These are phyloP conservation scores for Adoxophyes honmai DNA, from an alignment of 1,140 invertebrate species.

Conservation along the genomic window DNA sequence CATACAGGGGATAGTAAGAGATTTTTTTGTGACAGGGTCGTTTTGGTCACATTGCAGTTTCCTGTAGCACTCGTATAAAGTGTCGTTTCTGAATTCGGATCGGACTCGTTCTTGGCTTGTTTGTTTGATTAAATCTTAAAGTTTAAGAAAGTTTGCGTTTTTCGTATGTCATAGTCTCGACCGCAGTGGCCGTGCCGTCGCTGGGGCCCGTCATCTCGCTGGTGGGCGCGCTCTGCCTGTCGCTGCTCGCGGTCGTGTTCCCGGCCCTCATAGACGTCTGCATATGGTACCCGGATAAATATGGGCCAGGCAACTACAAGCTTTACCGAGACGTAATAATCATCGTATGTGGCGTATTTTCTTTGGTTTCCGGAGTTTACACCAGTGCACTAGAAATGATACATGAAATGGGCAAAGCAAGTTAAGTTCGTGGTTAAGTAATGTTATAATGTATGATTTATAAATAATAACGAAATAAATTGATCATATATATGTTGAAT, in stretches of 20 bases:
- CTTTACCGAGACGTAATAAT: conserved; percentile 78
- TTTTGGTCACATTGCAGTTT: too few relatives aligned
- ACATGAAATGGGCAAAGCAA: background rate
- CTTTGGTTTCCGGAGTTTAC: conserved; percentile 70
- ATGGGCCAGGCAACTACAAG: conserved; percentile 61
- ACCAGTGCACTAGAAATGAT: conserved; percentile 50
- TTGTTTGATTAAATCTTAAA: too few relatives aligned
- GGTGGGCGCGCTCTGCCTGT: conserved; percentile 89
- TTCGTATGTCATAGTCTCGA: conserved; percentile 78
- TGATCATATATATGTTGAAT: background rate
- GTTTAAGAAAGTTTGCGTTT: conserved; percentile 8
- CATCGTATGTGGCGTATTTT: conserved; percentile 75
- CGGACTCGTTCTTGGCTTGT: too few relatives aligned
- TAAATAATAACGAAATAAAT: background rate
- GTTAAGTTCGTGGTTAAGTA: background rate
- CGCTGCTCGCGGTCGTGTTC: conserved; percentile 88
- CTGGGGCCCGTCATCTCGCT: conserved; percentile 91
- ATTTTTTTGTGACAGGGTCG: too few relatives aligned
- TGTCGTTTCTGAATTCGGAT: too few relatives aligned
- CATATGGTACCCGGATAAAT: conserved; percentile 75
- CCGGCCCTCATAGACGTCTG: conserved; percentile 89
- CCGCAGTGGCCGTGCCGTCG: conserved; percentile 86
- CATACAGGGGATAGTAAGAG: too few relatives aligned
- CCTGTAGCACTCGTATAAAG: too few relatives aligned
- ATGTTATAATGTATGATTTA: background rate